Percentiles rank a stretch among this genome's conserved stretches.
phyloP scores from a whole-genome alignment of 2,888 invertebrate species.

The Orthosia cruda region DNA sequence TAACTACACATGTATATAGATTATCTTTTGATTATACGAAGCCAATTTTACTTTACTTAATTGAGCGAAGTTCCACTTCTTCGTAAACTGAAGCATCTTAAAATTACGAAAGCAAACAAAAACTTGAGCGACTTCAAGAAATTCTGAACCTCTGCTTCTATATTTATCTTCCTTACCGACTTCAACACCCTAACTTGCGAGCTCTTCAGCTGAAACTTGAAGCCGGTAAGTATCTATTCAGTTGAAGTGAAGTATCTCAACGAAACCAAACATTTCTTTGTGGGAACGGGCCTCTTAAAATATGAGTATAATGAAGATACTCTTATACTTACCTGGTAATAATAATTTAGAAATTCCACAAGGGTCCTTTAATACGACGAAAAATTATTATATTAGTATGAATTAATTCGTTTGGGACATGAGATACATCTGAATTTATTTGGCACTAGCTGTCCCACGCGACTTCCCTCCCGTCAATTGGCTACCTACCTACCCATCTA shows the following conservation, averaged over 20 bases:
- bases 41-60: background rate
- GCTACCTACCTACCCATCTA: no score
- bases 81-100: background rate
- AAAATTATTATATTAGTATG: background rate
- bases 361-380: background rate
- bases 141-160: constrained; percentile 6
- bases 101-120: constrained; percentile 19
- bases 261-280: constrained; percentile 35
- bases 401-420: no score
- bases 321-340: background rate
- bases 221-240: constrained; percentile 6
- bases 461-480: no score
- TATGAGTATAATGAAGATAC: background rate
- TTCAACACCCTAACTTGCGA: constrained; percentile 10
- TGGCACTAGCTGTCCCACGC: no score
- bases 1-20: background rate
- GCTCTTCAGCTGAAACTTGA: constrained; percentile 15
- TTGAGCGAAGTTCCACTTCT: background rate
- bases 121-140: constrained; percentile 4
- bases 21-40: background rate
- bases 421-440: background rate
- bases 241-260: constrained; percentile 26
- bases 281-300: background rate
- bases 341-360: background rate
- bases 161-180: constrained; percentile 19